These are phyloP conservation scores for Oreochromis niloticus DNA, from an alignment of 2,113 vertebrate species.

Conservation along the genomic window DNA sequence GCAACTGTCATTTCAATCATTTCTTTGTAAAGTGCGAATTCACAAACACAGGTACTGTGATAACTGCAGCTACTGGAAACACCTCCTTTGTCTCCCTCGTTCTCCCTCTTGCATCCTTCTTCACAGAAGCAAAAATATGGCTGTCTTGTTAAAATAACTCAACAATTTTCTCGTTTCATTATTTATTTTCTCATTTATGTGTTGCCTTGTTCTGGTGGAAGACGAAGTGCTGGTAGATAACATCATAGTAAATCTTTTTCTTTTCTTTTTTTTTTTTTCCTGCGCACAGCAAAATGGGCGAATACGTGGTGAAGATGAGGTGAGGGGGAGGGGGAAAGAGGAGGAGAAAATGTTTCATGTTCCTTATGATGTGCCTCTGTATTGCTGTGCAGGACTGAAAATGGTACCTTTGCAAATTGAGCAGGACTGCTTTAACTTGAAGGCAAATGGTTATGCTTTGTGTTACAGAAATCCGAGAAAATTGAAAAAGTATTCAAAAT, in stretches of 20 bases:
- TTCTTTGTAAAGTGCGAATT: background rate
- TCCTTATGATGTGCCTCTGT: constrained; percentile 47
- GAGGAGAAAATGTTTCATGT: constrained; percentile 51
- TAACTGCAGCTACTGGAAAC: background rate
- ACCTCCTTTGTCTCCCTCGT: background rate
- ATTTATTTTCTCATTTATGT: constrained; percentile 35
- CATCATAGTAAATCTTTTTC: constrained; percentile 10
- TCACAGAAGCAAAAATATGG: background rate
- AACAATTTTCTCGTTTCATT: constrained; percentile 36
- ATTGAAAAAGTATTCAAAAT: constrained; percentile 50
- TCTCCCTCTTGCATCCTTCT: background rate
- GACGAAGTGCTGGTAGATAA: constrained; percentile 36
- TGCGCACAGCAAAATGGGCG: constrained; percentile 53
- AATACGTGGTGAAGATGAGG: constrained; percentile 52
- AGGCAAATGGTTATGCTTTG: constrained; percentile 57
- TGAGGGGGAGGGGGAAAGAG: constrained; percentile 2
- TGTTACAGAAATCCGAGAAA: constrained; percentile 42
- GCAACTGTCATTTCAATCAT: constrained; percentile 54
- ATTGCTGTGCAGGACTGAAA: constrained; percentile 38
- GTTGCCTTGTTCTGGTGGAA: constrained; percentile 31
- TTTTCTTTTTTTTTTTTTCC: background rate
- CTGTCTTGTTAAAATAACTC: constrained; percentile 10
- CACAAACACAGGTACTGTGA: constrained; percentile 2
- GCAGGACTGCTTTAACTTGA: constrained; percentile 46
- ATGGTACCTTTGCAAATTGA: constrained; percentile 47